Conservation (phyloP, 2,888 invertebrate species). For the Netelia inedita region DNA sequence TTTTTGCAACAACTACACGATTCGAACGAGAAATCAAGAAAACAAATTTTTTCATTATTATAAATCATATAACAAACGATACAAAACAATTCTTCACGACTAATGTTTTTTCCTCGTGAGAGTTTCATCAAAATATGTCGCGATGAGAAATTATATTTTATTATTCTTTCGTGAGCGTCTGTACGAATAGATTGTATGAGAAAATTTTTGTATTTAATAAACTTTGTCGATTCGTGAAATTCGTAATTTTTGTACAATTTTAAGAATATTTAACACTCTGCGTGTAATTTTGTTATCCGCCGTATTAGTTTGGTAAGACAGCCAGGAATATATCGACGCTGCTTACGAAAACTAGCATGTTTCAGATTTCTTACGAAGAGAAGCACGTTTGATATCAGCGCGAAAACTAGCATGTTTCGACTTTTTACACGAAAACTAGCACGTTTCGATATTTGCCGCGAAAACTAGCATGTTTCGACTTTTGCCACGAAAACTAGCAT, state of each 20-base stretch:
- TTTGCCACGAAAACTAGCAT: no score
- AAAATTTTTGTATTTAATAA: constrained; percentile 59
- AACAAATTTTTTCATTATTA: constrained; percentile 62
- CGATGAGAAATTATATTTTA: constrained; percentile 17
- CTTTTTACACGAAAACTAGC: no score
- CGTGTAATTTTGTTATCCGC: constrained; percentile 52
- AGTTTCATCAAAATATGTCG: constrained; percentile 56
- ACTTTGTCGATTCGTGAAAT: constrained; percentile 62
- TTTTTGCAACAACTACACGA: constrained; percentile 51
- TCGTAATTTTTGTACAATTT: neutral
- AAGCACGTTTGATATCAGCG: no score
- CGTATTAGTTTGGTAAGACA: constrained; percentile 70
- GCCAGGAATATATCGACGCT: constrained; percentile 71
- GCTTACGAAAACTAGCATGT: no score
- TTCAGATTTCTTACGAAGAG: no score
- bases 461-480: no score
- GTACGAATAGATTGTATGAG: neutral
- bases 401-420: no score
- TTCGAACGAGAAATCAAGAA: constrained; percentile 56
- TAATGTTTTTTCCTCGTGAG: constrained; percentile 48
- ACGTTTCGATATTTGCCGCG: no score
- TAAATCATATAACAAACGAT: constrained; percentile 43
- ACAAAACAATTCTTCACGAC: constrained; percentile 77
- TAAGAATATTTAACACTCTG: constrained; percentile 3
- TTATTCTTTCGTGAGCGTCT: constrained; percentile 10